Evolutionary conservation across 30 jellyfish, hydroid and myxozoan species (phyloP).

Genomic region (Pelagia noctiluca): DNA sequence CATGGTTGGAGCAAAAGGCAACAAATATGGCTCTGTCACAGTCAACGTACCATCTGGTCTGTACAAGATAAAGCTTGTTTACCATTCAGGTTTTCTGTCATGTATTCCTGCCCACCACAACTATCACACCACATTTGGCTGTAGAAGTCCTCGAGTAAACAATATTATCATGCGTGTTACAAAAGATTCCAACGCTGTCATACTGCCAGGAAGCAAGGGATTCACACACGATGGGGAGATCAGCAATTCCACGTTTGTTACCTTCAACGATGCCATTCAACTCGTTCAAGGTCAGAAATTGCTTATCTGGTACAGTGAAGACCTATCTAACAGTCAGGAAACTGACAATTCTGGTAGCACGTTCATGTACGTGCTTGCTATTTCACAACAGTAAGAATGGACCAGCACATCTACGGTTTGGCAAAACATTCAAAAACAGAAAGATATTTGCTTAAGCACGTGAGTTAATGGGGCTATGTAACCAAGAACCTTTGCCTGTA

Average conservation of each 20-base stretch:
- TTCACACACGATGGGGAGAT: conserved; percentile 48
- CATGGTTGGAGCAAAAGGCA: conserved; percentile 26
- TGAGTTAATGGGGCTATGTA: too few relatives aligned
- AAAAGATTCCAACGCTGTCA: conserved; percentile 26
- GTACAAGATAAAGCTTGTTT: conserved; percentile 46
- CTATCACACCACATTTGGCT: conserved; percentile 18
- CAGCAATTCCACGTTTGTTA: conserved; percentile 44
- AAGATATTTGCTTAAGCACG: too few relatives aligned
- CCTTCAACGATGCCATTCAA: conserved; percentile 36
- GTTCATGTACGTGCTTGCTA: conserved; percentile 8
- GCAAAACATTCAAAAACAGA: too few relatives aligned
- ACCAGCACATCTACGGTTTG: background rate
- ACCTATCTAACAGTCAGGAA: conserved; percentile 18
- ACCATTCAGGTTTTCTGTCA: too few relatives aligned
- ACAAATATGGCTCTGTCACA: conserved; percentile 17
- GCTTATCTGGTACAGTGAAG: too few relatives aligned
- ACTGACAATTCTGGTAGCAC: conserved; percentile 18
- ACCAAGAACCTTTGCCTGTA: too few relatives aligned
- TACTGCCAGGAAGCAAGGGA: conserved; percentile 45
- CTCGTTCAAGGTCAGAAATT: conserved; percentile 30
- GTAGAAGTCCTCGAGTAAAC: conserved; percentile 18
- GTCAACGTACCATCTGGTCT: conserved; percentile 41
- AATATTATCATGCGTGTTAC: conserved; percentile 37
- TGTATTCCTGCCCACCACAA: conserved; percentile 7
- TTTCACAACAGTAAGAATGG: background rate